A percentile compares a stretch with the other conserved stretches of the same genome.
Evolutionary conservation across 2,888 invertebrate genomes (phyloP).

Genomic region (Endomychus coccineus): DNA sequence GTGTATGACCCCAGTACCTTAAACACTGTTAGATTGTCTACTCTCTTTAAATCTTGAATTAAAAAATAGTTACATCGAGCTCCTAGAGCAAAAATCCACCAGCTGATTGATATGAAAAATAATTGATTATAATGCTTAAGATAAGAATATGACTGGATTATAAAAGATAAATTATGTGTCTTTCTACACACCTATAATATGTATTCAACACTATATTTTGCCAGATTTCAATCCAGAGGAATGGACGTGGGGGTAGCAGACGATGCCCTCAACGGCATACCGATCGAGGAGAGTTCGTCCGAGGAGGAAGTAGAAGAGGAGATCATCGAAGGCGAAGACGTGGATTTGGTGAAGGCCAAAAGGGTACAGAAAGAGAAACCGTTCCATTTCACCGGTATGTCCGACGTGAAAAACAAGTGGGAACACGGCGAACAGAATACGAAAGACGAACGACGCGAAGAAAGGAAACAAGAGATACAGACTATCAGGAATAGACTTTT

Average conservation of each 20-base stretch:
- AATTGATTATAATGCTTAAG: no score
- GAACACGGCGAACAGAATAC: conserved; percentile 56
- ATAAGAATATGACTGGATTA: no score
- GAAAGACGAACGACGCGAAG: conserved; percentile 64
- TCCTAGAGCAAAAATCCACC: no score
- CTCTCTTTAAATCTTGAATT: no score
- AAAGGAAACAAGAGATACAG: conserved; percentile 82
- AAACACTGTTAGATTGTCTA: no score
- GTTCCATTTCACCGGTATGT: conserved; percentile 74
- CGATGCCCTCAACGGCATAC: conserved; percentile 66
- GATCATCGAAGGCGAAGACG: conserved; percentile 50
- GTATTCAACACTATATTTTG: no score
- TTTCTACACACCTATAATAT: background rate
- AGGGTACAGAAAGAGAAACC: conserved; percentile 63
- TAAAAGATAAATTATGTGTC: no score
- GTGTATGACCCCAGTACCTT: no score
- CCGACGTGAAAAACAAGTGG: conserved; percentile 75
- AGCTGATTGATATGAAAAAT: no score
- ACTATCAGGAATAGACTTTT: conserved; percentile 77
- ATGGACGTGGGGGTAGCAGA: conserved; percentile 75
- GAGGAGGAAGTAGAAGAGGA: conserved; percentile 54
- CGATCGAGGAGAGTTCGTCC: conserved; percentile 62
- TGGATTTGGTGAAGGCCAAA: conserved; percentile 53
- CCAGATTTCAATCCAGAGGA: conserved; percentile 72
- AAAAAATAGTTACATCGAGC: no score